Conservation (phyloP, 2,797 vertebrate species). For the Danio choprae region DNA sequence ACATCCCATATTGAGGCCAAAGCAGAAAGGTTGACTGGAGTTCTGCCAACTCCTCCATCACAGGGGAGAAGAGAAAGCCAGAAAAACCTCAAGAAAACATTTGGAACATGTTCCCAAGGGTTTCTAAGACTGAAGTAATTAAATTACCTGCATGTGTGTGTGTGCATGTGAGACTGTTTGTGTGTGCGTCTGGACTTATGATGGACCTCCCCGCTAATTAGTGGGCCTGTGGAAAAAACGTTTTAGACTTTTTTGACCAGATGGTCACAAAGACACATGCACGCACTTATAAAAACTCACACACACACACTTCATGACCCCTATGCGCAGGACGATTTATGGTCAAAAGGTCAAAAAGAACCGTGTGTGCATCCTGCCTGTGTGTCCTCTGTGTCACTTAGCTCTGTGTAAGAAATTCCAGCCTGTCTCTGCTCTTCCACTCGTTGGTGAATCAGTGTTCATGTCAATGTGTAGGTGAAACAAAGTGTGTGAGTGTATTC, state of each 20-base stretch:
- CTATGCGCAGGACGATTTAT: background rate
- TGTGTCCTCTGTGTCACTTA: slow-evolving; percentile 29
- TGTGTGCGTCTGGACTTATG: slow-evolving; percentile 37
- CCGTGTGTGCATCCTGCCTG: slow-evolving; percentile 15
- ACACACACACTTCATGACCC: slow-evolving; percentile 26
- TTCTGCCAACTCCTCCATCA: slow-evolving; percentile 59
- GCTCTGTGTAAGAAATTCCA: slow-evolving; percentile 40
- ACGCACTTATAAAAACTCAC: slow-evolving; percentile 14
- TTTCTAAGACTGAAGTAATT: slow-evolving; percentile 58
- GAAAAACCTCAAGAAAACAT: slow-evolving; percentile 62
- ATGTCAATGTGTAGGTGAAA: slow-evolving; percentile 18
- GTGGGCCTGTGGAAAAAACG: slow-evolving; percentile 24
- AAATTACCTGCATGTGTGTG: slow-evolving; percentile 58
- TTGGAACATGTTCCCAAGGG: slow-evolving; percentile 66
- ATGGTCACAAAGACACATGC: slow-evolving; percentile 30
- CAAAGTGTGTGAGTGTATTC: slow-evolving; percentile 48
- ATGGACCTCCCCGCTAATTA: slow-evolving; percentile 54
- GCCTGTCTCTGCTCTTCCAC: slow-evolving; percentile 1
- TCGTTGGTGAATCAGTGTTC: slow-evolving; percentile 16
- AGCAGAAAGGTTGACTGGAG: slow-evolving; percentile 58
- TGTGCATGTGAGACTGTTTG: slow-evolving; percentile 49
- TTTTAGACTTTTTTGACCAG: slow-evolving; percentile 14
- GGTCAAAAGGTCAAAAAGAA: slow-evolving; percentile 32
- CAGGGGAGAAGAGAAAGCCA: slow-evolving; percentile 58
- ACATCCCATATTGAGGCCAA: slow-evolving; percentile 51